Base-by-base conservation (phyloP, 2,113 vertebrate species). In the Ciconia stormi region DNA sequence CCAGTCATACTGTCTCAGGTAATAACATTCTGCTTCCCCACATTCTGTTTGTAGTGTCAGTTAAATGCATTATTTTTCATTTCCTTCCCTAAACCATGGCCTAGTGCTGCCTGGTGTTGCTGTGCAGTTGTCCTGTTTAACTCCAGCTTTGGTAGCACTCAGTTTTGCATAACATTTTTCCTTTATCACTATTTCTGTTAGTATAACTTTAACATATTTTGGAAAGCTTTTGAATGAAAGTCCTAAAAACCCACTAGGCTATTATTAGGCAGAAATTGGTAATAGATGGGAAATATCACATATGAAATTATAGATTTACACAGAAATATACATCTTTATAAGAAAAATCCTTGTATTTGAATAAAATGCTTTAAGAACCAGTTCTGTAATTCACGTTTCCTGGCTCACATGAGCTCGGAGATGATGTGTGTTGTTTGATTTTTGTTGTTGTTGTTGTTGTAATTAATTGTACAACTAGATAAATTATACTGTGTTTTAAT, bases 401-500 rank as follows among this genome's bases (percentile, higher is more conserved):
- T 76, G 47, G 56, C 67, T 87, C 52, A 22, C 27, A 34, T 6
- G 47, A 69, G 65, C 78, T 67, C 36, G 56, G 47, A 82, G 91
- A 82, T 2, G 2, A 73, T 0, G 4, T 25, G 14, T 49, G 46
- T 1, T 49, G 32, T 78, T 91, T 66, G 59, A 40, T n/a, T 34
- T 42, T 18, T 21, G 29, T 40, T 67, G n/a, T 70, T 76, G n/a
- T 70, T 76, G 8, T 11, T 49, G 21, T 55, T 42, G 30, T 90
- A 77, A 95, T 96, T 92, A 95, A 93, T 91, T 83, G 53, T 77
- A 77, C 80, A 82, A 46, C 40, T 25, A 65, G 87, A 80, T 72
- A 80, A 91, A 97, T 88, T 13, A 90, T 14, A 13, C 61, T 38
- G 34, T 53, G 74, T 30, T 85, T 77, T 94, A 94, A 95, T 87